Evolutionary conservation across 2,113 vertebrate genomes (phyloP).

Genomic region (Fregetta grallaria): DNA sequence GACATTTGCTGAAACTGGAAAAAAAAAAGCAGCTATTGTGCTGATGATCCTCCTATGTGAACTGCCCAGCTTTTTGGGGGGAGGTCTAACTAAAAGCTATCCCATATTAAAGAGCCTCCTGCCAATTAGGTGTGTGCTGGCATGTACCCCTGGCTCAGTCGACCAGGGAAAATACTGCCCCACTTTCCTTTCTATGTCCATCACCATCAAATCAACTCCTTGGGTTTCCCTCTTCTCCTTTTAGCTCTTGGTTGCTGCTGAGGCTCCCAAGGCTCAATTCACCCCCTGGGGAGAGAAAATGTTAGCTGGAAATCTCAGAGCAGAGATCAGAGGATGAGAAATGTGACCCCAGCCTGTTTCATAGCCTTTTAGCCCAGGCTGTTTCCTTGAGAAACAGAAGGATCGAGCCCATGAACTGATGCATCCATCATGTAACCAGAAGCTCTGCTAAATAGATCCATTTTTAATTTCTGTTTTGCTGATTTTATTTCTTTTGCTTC

Average conservation of each 20-base stretch:
- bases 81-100: neutral
- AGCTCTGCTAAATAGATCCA: slow-evolving; percentile 11
- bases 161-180: neutral
- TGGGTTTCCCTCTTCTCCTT: neutral
- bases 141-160: neutral
- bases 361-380: neutral
- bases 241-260: neutral
- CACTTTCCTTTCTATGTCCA: neutral
- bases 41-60: neutral
- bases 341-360: neutral
- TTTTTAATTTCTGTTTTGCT: slow-evolving; percentile 62
- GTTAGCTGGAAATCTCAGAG: neutral
- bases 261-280: neutral
- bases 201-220: neutral
- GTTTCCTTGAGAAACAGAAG: neutral
- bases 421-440: neutral
- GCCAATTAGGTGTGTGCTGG: neutral
- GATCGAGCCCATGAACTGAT: neutral
- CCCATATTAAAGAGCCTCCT: neutral
- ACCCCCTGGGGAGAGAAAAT: neutral
- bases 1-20: neutral
- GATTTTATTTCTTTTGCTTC: slow-evolving; percentile 53
- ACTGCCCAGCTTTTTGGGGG: neutral
- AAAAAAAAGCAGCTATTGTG: neutral
- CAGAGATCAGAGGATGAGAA: neutral